Conservation (phyloP, 1,140 invertebrate genomes). For the Prorops nasuta region DNA sequence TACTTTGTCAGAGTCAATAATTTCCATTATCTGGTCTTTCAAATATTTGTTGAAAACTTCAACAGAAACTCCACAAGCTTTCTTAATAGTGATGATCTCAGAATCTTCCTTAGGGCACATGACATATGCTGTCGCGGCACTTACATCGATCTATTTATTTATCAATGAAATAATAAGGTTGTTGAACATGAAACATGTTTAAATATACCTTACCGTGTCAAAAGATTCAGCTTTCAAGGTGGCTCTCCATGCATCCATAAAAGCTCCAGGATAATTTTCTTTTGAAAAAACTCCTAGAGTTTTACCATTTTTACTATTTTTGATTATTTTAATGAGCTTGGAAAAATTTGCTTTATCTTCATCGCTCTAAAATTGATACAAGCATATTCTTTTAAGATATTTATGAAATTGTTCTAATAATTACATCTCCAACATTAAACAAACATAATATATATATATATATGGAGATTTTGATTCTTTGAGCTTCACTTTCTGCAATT, state of each 20-base stretch:
- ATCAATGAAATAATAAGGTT: conserved; percentile 14
- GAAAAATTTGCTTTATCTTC: conserved; percentile 94
- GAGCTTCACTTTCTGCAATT: too few species aligned
- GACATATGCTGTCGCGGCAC: conserved; percentile 77
- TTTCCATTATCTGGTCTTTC: conserved; percentile 97
- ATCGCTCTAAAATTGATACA: conserved; percentile 68
- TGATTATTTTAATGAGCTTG: conserved; percentile 83
- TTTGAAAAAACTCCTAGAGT: conserved; percentile 90
- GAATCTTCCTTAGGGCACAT: conserved; percentile 95
- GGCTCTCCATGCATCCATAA: conserved; percentile 87
- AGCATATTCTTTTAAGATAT: background rate
- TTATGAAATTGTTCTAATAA: conserved; percentile 5
- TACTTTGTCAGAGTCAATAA: conserved; percentile 95
- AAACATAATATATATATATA: too few species aligned
- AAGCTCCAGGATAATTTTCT: conserved; percentile 91
- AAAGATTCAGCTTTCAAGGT: conserved; percentile 75
- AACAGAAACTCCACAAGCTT: conserved; percentile 88
- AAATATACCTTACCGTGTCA: conserved; percentile 63
- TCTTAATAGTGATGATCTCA: conserved; percentile 91
- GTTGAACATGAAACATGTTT: background rate
- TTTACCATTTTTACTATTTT: conserved; percentile 87
- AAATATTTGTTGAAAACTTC: conserved; percentile 97
- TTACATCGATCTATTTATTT: conserved; percentile 83
- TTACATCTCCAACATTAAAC: conserved; percentile 8
- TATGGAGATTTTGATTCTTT: too few species aligned